Evolutionary conservation across 1,140 invertebrate genomes (phyloP).

Genomic region (Thrips palmi): DNA sequence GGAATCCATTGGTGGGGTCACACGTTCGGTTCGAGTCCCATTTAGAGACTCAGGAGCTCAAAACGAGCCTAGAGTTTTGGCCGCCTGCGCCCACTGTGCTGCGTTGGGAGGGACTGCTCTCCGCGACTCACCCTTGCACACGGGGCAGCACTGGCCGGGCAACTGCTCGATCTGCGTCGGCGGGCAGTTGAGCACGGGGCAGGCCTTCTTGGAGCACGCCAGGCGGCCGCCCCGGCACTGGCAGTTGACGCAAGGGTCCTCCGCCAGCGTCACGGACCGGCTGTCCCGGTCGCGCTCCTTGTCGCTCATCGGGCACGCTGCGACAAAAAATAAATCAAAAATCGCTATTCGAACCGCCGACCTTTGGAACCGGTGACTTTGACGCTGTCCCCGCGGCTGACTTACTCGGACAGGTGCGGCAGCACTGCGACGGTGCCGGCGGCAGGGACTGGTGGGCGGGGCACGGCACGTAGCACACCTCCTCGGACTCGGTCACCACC

Average conservation of each 20-base stretch:
- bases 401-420: constrained; percentile 58
- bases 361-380: neutral
- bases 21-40: too few relatives aligned
- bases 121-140: constrained; percentile 51
- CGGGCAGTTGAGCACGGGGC: constrained; percentile 65
- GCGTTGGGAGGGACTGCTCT: too few relatives aligned
- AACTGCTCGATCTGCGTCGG: constrained; percentile 37
- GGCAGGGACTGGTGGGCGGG: constrained; percentile 44
- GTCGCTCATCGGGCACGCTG: constrained; percentile 59
- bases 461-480: constrained; percentile 66
- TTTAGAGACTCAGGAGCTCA: too few relatives aligned
- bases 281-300: constrained; percentile 43
- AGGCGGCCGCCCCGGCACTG: constrained; percentile 54
- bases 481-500: constrained; percentile 56
- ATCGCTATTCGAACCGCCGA: too few relatives aligned
- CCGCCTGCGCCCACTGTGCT: too few relatives aligned
- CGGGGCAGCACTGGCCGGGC: constrained; percentile 65
- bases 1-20: too few relatives aligned
- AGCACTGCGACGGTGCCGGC: constrained; percentile 56
- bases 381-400: neutral
- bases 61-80: too few relatives aligned
- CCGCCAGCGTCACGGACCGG: constrained; percentile 51
- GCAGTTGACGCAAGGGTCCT: constrained; percentile 76
- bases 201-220: constrained; percentile 64
- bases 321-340: constrained; percentile 3